Evolutionary conservation across 2,113 vertebrate genomes (phyloP).

Genomic region (Choloepus hoffmanni): DNA sequence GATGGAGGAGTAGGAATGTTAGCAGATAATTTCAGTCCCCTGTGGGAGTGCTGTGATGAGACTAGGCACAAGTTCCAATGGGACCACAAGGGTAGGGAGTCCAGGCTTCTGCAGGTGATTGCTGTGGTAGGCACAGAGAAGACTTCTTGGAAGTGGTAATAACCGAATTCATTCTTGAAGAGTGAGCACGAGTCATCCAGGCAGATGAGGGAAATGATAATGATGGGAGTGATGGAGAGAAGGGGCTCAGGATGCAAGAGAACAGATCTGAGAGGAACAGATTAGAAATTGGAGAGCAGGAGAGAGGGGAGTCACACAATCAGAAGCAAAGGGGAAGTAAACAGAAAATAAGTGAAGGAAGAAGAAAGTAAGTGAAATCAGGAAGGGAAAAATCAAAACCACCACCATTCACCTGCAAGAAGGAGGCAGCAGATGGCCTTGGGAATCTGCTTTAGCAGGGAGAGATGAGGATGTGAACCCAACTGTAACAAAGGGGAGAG

Average conservation of each 20-base stretch:
- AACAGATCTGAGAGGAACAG: not conserved
- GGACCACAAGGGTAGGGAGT: not conserved
- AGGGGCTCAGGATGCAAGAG: not conserved
- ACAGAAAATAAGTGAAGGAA: no score
- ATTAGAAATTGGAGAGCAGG: no score
- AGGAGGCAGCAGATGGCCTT: fast-evolving
- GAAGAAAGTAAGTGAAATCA: no score
- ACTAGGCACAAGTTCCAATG: not conserved
- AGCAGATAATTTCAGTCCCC: fast-evolving
- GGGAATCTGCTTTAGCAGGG: not conserved
- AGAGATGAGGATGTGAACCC: not conserved
- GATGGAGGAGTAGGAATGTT: not conserved
- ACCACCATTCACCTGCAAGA: fast-evolving
- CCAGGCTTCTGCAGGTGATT: fast-evolving
- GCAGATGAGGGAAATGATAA: fast-evolving
- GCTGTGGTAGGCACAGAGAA: no score
- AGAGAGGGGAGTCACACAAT: fast-evolving
- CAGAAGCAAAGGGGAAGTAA: fast-evolving
- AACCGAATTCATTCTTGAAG: not conserved
- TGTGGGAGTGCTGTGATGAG: not conserved
- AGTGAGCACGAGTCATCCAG: not conserved
- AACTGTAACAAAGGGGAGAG: no score
- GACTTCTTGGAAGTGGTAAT: not conserved
- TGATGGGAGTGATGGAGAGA: not conserved
- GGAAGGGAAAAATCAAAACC: no score